A percentile compares a stretch with the other conserved stretches of the same genome.
Conservation (phyloP, 2,797 vertebrate genomes). For the Champsocephalus esox region DNA sequence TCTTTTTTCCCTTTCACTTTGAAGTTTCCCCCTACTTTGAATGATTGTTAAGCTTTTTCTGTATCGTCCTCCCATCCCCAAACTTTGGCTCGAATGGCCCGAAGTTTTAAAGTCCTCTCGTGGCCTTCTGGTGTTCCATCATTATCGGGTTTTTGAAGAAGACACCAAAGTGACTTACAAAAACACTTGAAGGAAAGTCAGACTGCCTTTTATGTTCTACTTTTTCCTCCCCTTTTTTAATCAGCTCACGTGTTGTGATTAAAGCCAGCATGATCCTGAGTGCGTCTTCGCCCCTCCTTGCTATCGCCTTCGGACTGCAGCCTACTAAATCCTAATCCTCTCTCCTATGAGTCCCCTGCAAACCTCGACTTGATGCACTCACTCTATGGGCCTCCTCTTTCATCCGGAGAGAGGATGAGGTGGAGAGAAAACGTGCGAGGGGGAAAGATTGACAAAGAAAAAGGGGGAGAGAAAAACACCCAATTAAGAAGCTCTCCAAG, state of each 20-base stretch:
- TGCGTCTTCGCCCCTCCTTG: constrained; percentile 32
- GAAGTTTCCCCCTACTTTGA: constrained; percentile 68
- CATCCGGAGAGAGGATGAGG: constrained; percentile 40
- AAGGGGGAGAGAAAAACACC: constrained; percentile 13
- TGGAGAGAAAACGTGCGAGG: constrained; percentile 36
- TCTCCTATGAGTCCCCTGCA: constrained; percentile 63
- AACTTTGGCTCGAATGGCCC: constrained; percentile 60
- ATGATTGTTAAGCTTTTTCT: constrained; percentile 63
- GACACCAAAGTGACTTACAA: constrained; percentile 70
- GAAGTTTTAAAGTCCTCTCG: constrained; percentile 66
- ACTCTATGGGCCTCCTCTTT: constrained; percentile 48
- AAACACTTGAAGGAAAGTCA: constrained; percentile 56
- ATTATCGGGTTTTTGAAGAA: constrained; percentile 67
- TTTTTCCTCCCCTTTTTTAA: constrained; percentile 45
- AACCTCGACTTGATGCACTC: constrained; percentile 70
- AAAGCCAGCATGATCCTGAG: constrained; percentile 61
- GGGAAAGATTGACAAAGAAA: constrained; percentile 33
- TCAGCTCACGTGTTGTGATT: constrained; percentile 61
- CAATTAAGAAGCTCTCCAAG: constrained; percentile 37
- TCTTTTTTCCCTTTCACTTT: constrained; percentile 65
- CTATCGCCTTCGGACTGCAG: constrained; percentile 55
- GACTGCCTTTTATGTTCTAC: constrained; percentile 55
- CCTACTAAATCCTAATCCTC: constrained; percentile 72
- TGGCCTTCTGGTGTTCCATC: constrained; percentile 59
- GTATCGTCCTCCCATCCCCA: constrained; percentile 32